phyloP scores from a whole-genome alignment of 2,113 vertebrate species.

The Lasiurus cinereus region DNA sequence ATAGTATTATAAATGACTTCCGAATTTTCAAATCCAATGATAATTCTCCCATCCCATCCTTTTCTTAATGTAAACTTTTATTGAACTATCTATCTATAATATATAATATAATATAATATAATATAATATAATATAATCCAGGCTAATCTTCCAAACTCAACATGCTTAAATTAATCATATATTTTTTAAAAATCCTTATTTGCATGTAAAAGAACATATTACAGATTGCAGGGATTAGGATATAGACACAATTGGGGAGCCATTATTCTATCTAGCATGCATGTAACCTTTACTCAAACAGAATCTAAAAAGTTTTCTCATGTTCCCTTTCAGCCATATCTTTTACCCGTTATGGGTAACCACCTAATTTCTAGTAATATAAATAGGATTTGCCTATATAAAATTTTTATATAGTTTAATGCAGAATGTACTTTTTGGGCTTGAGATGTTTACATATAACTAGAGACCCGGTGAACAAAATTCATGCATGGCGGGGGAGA shows the following conservation, averaged over 20 bases:
- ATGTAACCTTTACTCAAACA: not conserved
- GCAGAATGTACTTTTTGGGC: not conserved
- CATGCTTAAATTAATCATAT: not conserved
- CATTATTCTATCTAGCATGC: not conserved
- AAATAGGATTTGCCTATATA: not conserved
- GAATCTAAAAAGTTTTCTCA: not conserved
- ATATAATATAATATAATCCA: not conserved
- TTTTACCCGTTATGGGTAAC: not conserved
- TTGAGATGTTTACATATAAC: not conserved
- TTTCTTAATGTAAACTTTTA: slow-evolving; percentile 13
- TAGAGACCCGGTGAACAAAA: too few relatives aligned
- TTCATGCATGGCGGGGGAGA: not conserved
- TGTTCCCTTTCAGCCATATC: not conserved
- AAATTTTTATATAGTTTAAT: not conserved
- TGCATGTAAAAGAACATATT: not conserved
- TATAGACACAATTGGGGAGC: not conserved
- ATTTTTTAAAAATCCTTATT: not conserved
- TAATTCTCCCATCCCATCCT: not conserved
- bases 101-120: not conserved
- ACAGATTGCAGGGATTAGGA: not conserved
- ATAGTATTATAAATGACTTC: not conserved
- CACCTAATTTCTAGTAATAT: not conserved
- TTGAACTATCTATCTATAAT: not conserved
- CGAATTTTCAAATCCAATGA: not conserved
- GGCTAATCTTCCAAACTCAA: not conserved